Percentiles rank a stretch among this genome's conserved stretches.
Conservation (phyloP, 1,140 invertebrate species). For the Delia radicum region DNA sequence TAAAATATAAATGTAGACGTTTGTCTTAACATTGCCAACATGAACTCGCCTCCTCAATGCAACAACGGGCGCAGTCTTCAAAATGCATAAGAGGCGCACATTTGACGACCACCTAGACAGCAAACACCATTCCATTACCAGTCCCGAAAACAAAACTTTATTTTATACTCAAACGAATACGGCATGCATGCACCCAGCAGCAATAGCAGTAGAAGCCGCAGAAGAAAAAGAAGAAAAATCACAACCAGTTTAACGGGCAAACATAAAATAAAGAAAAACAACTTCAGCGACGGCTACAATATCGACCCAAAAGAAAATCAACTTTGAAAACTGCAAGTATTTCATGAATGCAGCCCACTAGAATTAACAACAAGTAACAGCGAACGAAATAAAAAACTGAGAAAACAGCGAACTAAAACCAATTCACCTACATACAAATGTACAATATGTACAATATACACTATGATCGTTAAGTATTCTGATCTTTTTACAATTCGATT, state of each 20-base stretch:
- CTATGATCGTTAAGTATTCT: too few species aligned
- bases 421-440: not conserved
- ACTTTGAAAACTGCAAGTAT: constrained; percentile 16
- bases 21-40: constrained; percentile 21
- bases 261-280: not conserved
- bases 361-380: not conserved
- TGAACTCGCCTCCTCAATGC: constrained; percentile 7
- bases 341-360: constrained; percentile 19
- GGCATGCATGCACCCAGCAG: not conserved
- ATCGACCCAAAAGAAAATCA: not conserved
- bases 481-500: too few species aligned
- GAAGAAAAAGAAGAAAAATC: not conserved
- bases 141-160: not conserved
- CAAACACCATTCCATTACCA: constrained; percentile 12
- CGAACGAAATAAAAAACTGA: not conserved
- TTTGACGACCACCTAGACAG: constrained; percentile 20
- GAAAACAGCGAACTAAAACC: not conserved
- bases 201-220: not conserved
- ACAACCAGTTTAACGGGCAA: constrained; percentile 8
- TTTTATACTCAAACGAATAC: not conserved
- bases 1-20: constrained; percentile 18
- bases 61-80: not conserved
- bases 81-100: constrained; percentile 5
- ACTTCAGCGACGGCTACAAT: not conserved
- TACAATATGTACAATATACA: too few species aligned